Evolutionary conservation across 2,888 invertebrate genomes (phyloP).

Genomic region (Sinodicranocentrus sp.): DNA sequence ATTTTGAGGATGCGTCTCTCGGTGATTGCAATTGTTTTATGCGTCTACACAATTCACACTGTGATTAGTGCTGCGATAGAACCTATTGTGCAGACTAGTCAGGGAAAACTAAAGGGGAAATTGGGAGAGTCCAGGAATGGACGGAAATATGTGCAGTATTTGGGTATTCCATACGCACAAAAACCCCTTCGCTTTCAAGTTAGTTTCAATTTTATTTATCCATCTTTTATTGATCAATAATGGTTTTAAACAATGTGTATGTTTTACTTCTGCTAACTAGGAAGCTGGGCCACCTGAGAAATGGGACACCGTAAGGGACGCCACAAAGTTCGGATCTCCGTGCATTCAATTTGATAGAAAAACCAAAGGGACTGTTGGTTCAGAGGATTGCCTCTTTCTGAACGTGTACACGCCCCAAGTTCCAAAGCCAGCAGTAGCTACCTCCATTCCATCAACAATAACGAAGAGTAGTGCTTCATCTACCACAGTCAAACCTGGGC

Average conservation of each 20-base stretch:
- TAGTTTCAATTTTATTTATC: background rate
- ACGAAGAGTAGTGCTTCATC: constrained; percentile 5
- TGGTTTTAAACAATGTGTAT: background rate
- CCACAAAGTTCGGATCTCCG: constrained; percentile 60
- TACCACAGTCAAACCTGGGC: background rate
- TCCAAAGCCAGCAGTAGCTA: constrained; percentile 13
- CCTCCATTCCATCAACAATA: constrained; percentile 1
- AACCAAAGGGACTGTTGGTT: constrained; percentile 54
- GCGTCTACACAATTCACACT: background rate
- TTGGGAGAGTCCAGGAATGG: constrained; percentile 60
- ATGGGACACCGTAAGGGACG: constrained; percentile 68
- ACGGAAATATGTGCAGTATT: constrained; percentile 51
- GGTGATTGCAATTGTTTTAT: background rate
- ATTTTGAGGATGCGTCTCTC: background rate
- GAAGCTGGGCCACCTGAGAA: constrained; percentile 53
- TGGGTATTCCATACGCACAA: constrained; percentile 69
- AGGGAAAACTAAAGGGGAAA: constrained; percentile 66
- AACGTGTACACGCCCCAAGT: constrained; percentile 63
- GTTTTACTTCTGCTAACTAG: constrained; percentile 32
- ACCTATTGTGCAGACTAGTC: constrained; percentile 50
- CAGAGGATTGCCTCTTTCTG: constrained; percentile 62
- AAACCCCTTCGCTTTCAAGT: constrained; percentile 68
- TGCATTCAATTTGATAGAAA: constrained; percentile 65
- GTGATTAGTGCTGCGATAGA: constrained; percentile 41
- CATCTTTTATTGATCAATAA: background rate